phyloP scores from a whole-genome alignment of 2,888 invertebrate species.

The Melolontha melolontha region DNA sequence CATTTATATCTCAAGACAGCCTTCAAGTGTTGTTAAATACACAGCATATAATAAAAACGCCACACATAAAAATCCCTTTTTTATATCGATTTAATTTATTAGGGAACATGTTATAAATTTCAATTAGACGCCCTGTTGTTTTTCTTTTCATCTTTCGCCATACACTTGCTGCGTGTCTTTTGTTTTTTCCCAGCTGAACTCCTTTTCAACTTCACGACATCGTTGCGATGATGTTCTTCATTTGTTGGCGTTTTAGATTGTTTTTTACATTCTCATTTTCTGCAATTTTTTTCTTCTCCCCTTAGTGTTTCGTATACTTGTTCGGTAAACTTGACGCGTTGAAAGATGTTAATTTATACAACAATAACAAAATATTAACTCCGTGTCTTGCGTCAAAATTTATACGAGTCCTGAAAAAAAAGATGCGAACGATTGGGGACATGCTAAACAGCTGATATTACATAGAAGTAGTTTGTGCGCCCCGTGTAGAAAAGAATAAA shows the following conservation, averaged over 20 bases:
- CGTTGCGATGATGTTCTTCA: slow-evolving; percentile 23
- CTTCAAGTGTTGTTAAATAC: slow-evolving; percentile 10
- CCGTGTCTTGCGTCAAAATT: slow-evolving; percentile 9
- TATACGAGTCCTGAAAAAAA: slow-evolving; percentile 11
- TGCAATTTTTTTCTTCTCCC: not conserved
- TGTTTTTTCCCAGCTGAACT: slow-evolving; percentile 15
- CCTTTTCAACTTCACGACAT: slow-evolving; percentile 20
- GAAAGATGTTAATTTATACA: slow-evolving; percentile 13
- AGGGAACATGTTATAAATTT: slow-evolving; percentile 32
- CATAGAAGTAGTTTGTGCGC: slow-evolving; percentile 42
- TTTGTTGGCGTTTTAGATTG: slow-evolving; percentile 14
- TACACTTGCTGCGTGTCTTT: slow-evolving; percentile 2
- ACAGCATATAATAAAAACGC: slow-evolving; percentile 22
- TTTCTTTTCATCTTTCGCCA: slow-evolving; percentile 9
- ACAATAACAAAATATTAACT: slow-evolving; percentile 5
- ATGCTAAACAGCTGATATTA: slow-evolving; percentile 45
- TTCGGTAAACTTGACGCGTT: not conserved
- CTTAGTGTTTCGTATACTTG: not conserved
- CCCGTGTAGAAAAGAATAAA: slow-evolving; percentile 40
- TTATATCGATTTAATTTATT: slow-evolving; percentile 25
- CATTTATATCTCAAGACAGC: slow-evolving; percentile 17
- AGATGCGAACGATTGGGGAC: slow-evolving; percentile 15
- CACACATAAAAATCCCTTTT: slow-evolving; percentile 21
- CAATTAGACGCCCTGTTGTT: slow-evolving; percentile 21
- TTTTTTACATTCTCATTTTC: not conserved